These are phyloP conservation scores for Lampris megalopsis DNA, from an alignment of 2,113 vertebrate genomes.

Conservation along the genomic window DNA sequence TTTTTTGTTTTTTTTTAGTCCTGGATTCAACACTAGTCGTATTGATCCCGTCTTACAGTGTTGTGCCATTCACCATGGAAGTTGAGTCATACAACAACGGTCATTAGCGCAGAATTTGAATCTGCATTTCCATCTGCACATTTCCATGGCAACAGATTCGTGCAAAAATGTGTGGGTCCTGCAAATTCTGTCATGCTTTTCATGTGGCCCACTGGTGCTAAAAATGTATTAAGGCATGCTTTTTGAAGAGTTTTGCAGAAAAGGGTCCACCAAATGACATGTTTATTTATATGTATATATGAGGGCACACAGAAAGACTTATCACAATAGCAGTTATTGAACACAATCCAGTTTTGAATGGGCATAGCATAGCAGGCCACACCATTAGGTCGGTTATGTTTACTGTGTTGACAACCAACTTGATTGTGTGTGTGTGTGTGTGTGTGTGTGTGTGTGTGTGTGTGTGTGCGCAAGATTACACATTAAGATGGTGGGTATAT, in stretches of 20 bases:
- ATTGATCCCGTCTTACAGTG: too few relatives aligned
- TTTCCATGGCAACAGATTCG: too few relatives aligned
- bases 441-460: constrained; percentile 30
- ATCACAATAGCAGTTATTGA: background rate
- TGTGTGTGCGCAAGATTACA: constrained; percentile 29
- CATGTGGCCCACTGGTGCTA: too few relatives aligned
- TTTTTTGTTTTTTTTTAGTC: background rate
- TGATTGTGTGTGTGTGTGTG: constrained; percentile 26
- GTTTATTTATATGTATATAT: constrained; percentile 26
- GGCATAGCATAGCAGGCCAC: constrained; percentile 12
- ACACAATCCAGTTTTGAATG: constrained; percentile 31
- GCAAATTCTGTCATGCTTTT: too few relatives aligned
- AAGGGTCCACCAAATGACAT: background rate
- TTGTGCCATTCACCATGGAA: background rate
- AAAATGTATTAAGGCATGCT: too few relatives aligned
- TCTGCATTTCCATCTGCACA: too few relatives aligned
- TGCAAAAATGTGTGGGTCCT: too few relatives aligned
- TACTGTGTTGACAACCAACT: constrained; percentile 28
- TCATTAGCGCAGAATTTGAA: background rate
- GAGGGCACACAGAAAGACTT: constrained; percentile 14
- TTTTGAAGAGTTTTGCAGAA: background rate
- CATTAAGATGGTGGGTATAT: constrained; percentile 5
- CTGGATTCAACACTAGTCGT: background rate
- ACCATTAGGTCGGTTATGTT: constrained; percentile 3
- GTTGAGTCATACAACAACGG: background rate